A percentile compares a stretch with the other conserved stretches of the same genome.
Evolutionary conservation across 2,888 invertebrate species (phyloP).

Genomic region (Tigriopus californicus): DNA sequence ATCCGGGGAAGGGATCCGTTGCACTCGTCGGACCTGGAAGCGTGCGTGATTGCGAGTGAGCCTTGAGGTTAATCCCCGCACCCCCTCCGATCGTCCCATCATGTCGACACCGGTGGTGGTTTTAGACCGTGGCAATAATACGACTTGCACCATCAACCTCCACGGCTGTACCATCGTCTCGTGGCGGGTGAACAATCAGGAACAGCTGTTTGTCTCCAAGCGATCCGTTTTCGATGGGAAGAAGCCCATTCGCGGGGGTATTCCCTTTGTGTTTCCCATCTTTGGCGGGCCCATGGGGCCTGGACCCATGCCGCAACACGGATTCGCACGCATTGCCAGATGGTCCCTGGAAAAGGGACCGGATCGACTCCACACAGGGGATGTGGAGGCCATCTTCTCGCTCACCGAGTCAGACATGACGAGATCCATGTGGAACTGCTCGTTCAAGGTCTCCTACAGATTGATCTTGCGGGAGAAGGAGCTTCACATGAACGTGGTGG

Average conservation of each 20-base stretch:
- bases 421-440: slow-evolving; percentile 46
- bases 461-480: slow-evolving; percentile 76
- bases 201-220: slow-evolving; percentile 88
- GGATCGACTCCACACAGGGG: slow-evolving; percentile 67
- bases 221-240: slow-evolving; percentile 90
- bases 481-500: slow-evolving; percentile 75
- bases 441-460: slow-evolving; percentile 79
- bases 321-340: slow-evolving; percentile 76
- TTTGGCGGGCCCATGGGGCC: slow-evolving; percentile 6
- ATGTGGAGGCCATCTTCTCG: slow-evolving; percentile 76
- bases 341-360: slow-evolving; percentile 81
- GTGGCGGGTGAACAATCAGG: slow-evolving; percentile 88
- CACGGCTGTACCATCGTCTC: slow-evolving; percentile 91
- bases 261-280: slow-evolving; percentile 16
- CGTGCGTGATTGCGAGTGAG: too few relatives aligned
- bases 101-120: slow-evolving; percentile 46
- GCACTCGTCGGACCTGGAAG: too few relatives aligned
- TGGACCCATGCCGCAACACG: slow-evolving; percentile 52
- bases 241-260: slow-evolving; percentile 79
- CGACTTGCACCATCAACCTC: slow-evolving; percentile 86
- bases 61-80: too few relatives aligned
- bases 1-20: too few relatives aligned
- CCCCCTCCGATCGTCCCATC: neutral
- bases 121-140: slow-evolving; percentile 84
- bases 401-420: slow-evolving; percentile 84